Conservation (phyloP, 2,113 vertebrate species). For the Lepisosteus osseus region DNA sequence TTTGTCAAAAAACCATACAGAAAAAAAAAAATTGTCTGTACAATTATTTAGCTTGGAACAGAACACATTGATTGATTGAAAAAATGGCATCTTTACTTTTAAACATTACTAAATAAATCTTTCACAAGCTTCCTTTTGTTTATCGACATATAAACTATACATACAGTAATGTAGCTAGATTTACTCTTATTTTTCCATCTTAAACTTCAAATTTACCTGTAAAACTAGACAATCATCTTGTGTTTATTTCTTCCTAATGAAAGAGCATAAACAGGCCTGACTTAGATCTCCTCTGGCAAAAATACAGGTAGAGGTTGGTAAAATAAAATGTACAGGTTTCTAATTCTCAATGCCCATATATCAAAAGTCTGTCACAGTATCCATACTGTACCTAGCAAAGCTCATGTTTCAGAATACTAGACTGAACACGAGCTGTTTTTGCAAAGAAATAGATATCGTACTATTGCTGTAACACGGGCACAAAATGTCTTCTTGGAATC, state of each 20-base stretch:
- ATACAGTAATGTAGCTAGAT: neutral
- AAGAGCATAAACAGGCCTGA: neutral
- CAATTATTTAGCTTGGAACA: neutral
- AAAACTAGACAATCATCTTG: neutral
- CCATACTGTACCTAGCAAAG: neutral
- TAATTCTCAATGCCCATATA: neutral
- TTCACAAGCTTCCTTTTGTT: neutral
- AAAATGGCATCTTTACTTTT: neutral
- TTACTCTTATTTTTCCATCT: neutral
- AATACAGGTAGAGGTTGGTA: neutral
- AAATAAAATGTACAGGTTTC: slow-evolving; percentile 5
- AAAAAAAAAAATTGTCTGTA: neutral
- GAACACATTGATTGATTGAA: neutral
- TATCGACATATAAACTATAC: neutral
- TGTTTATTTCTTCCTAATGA: neutral
- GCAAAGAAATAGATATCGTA: slow-evolving; percentile 1
- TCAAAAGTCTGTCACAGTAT: neutral
- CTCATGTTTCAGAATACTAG: slow-evolving; percentile 11
- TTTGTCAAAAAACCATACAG: no score
- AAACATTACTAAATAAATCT: neutral
- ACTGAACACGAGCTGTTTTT: neutral
- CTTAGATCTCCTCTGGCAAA: neutral
- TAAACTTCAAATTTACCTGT: neutral
- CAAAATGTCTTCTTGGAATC: neutral
- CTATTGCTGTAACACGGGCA: neutral